phyloP scores from a whole-genome alignment of 1,140 invertebrate species.

The Cherax quadricarinatus region DNA sequence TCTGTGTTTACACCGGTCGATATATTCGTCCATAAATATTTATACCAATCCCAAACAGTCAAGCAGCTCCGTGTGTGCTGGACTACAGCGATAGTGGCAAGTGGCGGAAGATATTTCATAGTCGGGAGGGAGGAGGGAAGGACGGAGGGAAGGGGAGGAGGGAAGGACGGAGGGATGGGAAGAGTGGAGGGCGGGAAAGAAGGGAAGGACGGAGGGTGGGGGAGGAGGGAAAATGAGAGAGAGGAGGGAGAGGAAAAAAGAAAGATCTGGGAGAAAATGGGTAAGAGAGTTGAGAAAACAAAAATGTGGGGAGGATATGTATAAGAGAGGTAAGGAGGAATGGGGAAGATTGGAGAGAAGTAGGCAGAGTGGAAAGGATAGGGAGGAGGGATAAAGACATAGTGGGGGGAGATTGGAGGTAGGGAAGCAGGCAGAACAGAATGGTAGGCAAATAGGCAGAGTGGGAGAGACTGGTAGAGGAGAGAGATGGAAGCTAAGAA shows the following conservation, averaged over 20 bases:
- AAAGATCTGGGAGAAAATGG: neutral
- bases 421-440: no score
- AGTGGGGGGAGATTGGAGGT: no score
- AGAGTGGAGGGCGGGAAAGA: neutral
- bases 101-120: neutral
- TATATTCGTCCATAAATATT: conserved; percentile 27
- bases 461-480: no score
- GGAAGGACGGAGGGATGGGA: neutral
- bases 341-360: no score
- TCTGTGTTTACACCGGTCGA: conserved; percentile 2
- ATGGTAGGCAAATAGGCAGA: no score
- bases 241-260: neutral
- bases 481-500: no score
- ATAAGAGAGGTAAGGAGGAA: neutral
- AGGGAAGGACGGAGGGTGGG: neutral
- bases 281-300: neutral
- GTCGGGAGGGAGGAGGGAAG: neutral
- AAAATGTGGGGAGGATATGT: neutral
- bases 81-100: conserved; percentile 15
- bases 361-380: no score
- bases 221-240: no score
- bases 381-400: no score
- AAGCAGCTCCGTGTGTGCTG: conserved; percentile 29
- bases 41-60: conserved; percentile 31
- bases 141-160: neutral